Base-by-base conservation (phyloP, 2,888 invertebrate species). In the Eupeodes latifasciatus region DNA sequence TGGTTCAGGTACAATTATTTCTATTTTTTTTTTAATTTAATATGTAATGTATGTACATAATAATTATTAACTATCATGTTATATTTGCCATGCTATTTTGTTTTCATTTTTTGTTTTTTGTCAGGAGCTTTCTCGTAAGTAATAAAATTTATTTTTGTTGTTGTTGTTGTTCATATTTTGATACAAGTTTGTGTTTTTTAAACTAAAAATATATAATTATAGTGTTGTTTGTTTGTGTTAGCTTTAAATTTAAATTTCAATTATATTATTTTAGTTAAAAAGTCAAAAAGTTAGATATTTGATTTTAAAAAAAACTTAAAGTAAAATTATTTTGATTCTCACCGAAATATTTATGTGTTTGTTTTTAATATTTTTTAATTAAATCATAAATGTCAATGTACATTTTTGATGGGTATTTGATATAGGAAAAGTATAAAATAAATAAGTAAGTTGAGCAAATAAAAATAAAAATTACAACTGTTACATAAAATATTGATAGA, bases 1-100 rank as follows among this genome's bases (percentile, higher is more conserved):
- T 89, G 85, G 85, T 85, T 85, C 89, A 89, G 89, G 89, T 89
- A 89, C 85, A 85, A 85, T 89, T 77, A 81, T 89, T 89, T 86
- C 83, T 89, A 87, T 89, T 83, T 87, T 89, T 72, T 67, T 19
- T 71, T 4, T 0, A 40, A n/a, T 40, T 66, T 27, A 69, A 47
- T 81, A 72, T 80, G 19, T 66, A 71, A 34, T 69, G 14, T 71
- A 87, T 87, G 10, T 80, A 75, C 77, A 64, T 69, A 55, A 76
- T 75, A 81, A 80, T 40, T 84, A 84, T 88, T 81, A 47, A 64
- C 87, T 88, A 88, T 88, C 62, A 78, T 88, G 57, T 62, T 84
- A 84, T 81, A 4, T 84, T 59, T 83, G 66, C 83, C 79, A 79
- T 87, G 75, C 75, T 86, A 83, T 87, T 80, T 87, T 74, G 76